Percentiles rank a stretch among this genome's conserved stretches.
Conservation (phyloP, 2,888 invertebrate genomes). For the Microplitis deprimator region DNA sequence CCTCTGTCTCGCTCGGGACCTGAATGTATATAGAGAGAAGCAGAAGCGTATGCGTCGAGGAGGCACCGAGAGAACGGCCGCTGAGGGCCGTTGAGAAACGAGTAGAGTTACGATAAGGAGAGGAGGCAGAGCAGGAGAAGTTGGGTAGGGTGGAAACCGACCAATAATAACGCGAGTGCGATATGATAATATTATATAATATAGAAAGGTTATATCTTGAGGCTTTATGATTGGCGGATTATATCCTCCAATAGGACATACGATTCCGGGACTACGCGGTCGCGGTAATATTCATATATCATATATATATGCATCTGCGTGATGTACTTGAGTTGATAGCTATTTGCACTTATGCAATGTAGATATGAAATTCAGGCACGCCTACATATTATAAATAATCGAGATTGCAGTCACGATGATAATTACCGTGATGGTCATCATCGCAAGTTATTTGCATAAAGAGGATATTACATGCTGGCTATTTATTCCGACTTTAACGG, state of each 20-base stretch:
- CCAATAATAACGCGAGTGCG: slow-evolving; percentile 69
- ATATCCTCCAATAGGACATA: slow-evolving; percentile 58
- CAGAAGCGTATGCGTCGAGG: slow-evolving; percentile 60
- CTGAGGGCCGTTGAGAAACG: slow-evolving; percentile 8
- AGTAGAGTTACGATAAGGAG: slow-evolving; percentile 11
- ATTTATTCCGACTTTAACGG: slow-evolving; percentile 5
- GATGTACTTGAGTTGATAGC: slow-evolving; percentile 2
- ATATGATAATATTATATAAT: slow-evolving; percentile 71
- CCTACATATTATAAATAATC: not conserved
- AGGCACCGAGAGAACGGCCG: slow-evolving; percentile 27
- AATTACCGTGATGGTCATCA: no score
- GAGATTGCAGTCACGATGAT: not conserved
- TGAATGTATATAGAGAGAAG: slow-evolving; percentile 1
- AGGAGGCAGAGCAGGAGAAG: slow-evolving; percentile 38
- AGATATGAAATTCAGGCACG: not conserved
- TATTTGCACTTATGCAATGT: not conserved
- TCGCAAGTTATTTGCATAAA: not conserved
- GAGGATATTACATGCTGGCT: no score
- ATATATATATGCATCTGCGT: slow-evolving; percentile 38
- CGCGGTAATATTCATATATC: not conserved
- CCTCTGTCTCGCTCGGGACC: slow-evolving; percentile 15
- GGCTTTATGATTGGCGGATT: slow-evolving; percentile 65
- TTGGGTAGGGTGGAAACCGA: slow-evolving; percentile 61
- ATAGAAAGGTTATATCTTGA: slow-evolving; percentile 63
- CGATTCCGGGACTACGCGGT: not conserved